These are phyloP conservation scores for Drosophila prostipennis DNA, from an alignment of 2,888 invertebrate genomes.

Conservation along the genomic window DNA sequence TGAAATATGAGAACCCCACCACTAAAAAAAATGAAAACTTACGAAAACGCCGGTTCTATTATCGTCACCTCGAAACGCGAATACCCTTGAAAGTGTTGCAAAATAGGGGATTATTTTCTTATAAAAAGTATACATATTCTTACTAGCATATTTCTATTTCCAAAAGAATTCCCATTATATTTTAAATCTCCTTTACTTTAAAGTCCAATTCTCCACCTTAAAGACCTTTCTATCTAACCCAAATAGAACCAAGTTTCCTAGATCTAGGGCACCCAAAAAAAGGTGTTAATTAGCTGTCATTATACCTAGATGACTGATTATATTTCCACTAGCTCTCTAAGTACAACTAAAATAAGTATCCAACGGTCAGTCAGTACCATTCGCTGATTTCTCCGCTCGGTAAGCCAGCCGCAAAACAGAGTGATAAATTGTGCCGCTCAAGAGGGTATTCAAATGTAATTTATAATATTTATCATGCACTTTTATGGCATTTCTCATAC, in stretches of 20 bases:
- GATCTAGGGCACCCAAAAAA: conserved; percentile 19
- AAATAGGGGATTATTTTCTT: background rate
- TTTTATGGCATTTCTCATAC: conserved; percentile 45
- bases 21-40: conserved; percentile 40
- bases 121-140: no score
- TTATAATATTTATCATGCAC: conserved; percentile 52
- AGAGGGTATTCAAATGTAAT: conserved; percentile 53
- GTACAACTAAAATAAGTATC: conserved; percentile 11
- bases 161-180: no score
- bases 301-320: conserved; percentile 23
- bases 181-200: no score
- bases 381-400: conserved; percentile 30
- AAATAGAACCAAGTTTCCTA: background rate
- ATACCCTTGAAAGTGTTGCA: conserved; percentile 30
- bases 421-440: conserved; percentile 40
- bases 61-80: conserved; percentile 14
- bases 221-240: conserved; percentile 9
- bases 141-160: no score
- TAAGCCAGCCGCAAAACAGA: conserved; percentile 25
- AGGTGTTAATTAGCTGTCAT: conserved; percentile 23
- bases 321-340: conserved; percentile 10
- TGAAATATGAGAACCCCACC: conserved; percentile 60
- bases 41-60: conserved; percentile 13
- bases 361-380: conserved; percentile 27
- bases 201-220: background rate